Conservation (phyloP, 2,888 invertebrate genomes). For the Caenorhabditis sp. region DNA sequence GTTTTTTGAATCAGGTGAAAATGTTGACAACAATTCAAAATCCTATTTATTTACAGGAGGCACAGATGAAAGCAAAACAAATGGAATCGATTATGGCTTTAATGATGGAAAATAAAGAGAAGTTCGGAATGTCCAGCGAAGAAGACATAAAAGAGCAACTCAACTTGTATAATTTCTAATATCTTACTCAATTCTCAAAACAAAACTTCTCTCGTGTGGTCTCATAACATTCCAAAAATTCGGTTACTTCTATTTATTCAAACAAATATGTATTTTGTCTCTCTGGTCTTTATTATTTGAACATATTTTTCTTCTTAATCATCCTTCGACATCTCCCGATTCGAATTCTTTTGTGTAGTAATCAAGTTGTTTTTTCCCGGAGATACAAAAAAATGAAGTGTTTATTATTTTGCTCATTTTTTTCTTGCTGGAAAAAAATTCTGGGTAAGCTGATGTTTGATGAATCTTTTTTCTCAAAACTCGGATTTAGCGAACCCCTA, state of each 20-base stretch:
- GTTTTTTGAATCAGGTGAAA: not conserved
- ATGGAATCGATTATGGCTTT: slow-evolving; percentile 62
- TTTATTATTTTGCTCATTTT: not conserved
- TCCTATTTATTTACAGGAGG: slow-evolving; percentile 49
- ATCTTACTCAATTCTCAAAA: not conserved
- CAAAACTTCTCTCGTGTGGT: not conserved
- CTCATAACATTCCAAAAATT: not conserved
- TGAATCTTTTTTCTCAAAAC: not conserved
- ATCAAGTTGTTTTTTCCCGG: not conserved
- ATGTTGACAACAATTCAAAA: not conserved
- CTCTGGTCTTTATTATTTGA: too few relatives aligned
- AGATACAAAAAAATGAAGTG: not conserved
- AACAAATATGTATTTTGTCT: too few relatives aligned
- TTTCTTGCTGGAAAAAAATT: not conserved
- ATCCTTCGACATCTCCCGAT: too few relatives aligned
- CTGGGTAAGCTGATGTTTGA: not conserved
- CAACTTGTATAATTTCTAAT: slow-evolving; percentile 62
- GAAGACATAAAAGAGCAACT: slow-evolving; percentile 65
- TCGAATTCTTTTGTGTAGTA: not conserved
- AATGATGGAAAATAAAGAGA: slow-evolving; percentile 65
- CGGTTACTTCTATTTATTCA: too few relatives aligned
- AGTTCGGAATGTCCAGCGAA: slow-evolving; percentile 62
- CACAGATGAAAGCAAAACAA: slow-evolving; percentile 54
- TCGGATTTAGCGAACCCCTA: not conserved
- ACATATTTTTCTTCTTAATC: too few relatives aligned